Evolutionary conservation across 2,113 vertebrate genomes (phyloP).

Genomic region (Bolborhynchus lineola): DNA sequence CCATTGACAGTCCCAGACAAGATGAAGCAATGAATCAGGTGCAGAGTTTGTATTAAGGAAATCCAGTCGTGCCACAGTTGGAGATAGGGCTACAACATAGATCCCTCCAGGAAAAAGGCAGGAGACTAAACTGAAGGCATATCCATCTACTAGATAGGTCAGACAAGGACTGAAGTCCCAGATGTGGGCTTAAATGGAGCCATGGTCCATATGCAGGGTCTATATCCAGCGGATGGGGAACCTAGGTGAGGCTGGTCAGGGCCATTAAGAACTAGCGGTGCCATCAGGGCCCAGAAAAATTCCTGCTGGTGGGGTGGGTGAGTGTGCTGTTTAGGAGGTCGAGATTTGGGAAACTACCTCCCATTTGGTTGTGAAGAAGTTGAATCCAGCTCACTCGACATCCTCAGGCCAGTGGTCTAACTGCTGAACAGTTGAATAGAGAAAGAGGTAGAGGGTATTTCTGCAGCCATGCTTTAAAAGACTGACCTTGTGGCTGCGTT

Average conservation of each 20-base stretch:
- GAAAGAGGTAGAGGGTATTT: neutral
- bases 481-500: neutral
- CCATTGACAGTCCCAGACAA: no score
- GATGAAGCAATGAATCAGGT: neutral
- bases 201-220: no score
- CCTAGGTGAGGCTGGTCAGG: neutral
- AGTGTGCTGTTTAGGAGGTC: neutral
- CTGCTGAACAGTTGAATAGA: neutral
- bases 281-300: neutral
- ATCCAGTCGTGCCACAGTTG: neutral
- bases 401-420: neutral
- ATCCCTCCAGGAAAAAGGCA: neutral
- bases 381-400: neutral
- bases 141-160: neutral
- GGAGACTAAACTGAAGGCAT: neutral
- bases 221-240: no score
- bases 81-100: fast-evolving
- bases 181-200: neutral
- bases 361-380: neutral
- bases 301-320: neutral
- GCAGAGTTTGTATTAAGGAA: neutral
- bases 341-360: neutral
- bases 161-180: neutral
- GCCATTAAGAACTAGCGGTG: neutral
- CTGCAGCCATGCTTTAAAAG: neutral